These are phyloP conservation scores for Leptinotarsa lineolata DNA, from an alignment of 1,140 invertebrate genomes.

Conservation along the genomic window DNA sequence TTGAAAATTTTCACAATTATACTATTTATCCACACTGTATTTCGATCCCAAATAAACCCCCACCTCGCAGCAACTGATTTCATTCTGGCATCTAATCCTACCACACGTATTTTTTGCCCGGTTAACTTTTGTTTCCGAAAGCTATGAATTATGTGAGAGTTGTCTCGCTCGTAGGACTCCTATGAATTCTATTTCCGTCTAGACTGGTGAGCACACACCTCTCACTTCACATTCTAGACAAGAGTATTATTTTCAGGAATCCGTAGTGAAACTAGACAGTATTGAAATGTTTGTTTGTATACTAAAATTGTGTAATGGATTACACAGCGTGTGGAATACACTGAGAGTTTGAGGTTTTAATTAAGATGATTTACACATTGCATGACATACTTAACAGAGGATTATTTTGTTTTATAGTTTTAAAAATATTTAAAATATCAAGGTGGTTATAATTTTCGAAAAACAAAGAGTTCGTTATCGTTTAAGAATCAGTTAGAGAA, in stretches of 20 bases:
- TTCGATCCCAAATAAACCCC: too few relatives aligned
- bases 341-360: too few relatives aligned
- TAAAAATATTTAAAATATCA: too few relatives aligned
- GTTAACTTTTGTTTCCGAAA: slow-evolving; percentile 4
- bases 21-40: too few relatives aligned
- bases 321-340: neutral
- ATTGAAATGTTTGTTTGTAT: neutral
- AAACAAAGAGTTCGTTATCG: too few relatives aligned
- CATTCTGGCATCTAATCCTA: neutral
- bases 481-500: too few relatives aligned
- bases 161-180: neutral
- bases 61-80: neutral
- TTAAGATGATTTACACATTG: too few relatives aligned
- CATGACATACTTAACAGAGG: too few relatives aligned
- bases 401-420: too few relatives aligned
- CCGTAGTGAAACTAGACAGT: neutral
- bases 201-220: neutral
- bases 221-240: neutral
- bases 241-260: neutral
- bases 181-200: slow-evolving; percentile 6
- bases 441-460: too few relatives aligned
- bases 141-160: slow-evolving; percentile 8
- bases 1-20: too few relatives aligned
- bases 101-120: neutral
- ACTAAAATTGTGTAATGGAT: neutral